Conservation (phyloP, 1,140 invertebrate genomes). For the Maconellicoccus hirsutus region DNA sequence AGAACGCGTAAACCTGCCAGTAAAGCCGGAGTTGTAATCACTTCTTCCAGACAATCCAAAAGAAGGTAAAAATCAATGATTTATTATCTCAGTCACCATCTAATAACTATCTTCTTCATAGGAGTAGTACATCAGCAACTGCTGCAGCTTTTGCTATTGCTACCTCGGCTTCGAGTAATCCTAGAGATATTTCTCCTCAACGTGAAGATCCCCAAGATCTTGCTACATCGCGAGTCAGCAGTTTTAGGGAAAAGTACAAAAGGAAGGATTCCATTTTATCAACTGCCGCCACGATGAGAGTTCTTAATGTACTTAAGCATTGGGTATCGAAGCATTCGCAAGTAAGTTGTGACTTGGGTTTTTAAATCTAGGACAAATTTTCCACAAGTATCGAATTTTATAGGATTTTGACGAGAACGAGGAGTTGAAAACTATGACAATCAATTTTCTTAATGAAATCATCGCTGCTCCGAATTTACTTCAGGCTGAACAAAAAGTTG, state of each 20-base stretch:
- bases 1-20: conserved; percentile 43
- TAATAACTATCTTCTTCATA: conserved; percentile 34
- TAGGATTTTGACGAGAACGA: conserved; percentile 76
- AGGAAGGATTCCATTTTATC: conserved; percentile 77
- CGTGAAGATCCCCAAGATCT: conserved; percentile 26
- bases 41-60: conserved; percentile 77
- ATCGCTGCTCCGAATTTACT: conserved; percentile 71
- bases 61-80: conserved; percentile 49
- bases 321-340: conserved; percentile 58
- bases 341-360: too few relatives aligned
- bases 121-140: conserved; percentile 80
- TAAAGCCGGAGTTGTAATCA: conserved; percentile 84
- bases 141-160: conserved; percentile 85
- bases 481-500: conserved; percentile 81
- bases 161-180: conserved; percentile 75
- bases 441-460: conserved; percentile 81
- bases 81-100: too few relatives aligned
- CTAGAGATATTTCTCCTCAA: conserved; percentile 42
- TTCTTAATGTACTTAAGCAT: conserved; percentile 75
- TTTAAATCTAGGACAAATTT: too few relatives aligned
- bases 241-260: conserved; percentile 36
- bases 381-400: background rate
- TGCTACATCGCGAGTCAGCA: conserved; percentile 32
- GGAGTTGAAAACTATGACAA: conserved; percentile 60
- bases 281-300: conserved; percentile 84